Evolutionary conservation across 1,140 invertebrate genomes (phyloP), one percentile per base, ranked within the genome.

Genomic region (Halyomorpha halys): DNA sequence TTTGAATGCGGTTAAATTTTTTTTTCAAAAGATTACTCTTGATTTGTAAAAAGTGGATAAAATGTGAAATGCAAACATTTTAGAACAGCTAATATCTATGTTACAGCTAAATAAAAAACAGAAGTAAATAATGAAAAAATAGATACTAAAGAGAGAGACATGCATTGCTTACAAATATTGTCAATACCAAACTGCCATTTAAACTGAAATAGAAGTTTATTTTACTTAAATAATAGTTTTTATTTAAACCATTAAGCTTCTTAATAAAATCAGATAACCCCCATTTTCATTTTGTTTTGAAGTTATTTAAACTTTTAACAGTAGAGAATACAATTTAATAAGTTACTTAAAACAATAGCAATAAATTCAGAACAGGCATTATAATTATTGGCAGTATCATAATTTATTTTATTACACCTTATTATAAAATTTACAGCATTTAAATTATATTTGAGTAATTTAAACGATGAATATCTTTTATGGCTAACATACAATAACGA

Each of bases 331-430:
- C 18, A 56, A 56, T 56, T 56, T 11, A 56, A 19, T 56, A 6
- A 56, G 23, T 49, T 19, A 49, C n/a, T 56, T 18, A 56, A 23
- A 56, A 56, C 23, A 23, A 23, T 23, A 56, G 15, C 23, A 56
- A 21, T 25, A 23, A 56, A 56, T 23, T 56, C 53, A 56, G 23
- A 56, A 16, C 15, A 56, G 53, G 53, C 18, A 11, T 56, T 56
- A 56, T 16, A 25, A 56, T 56, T 56, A 56, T 25, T 56, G 53
- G 53, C 53, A 56, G 53, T 56, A 56, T 56, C 18, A 11, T 56
- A 3, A 56, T 56, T 23, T 56, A 56, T 19, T 56, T 23, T 14
- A 56, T 23, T 23, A 56, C 21, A 23, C 23, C 19, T 56, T 23
- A 16, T 16, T 56, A 56, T 56, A 56, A 23, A 23, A 56, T 23